These are phyloP conservation scores for Boulengeromyrus knoepffleri DNA, from an alignment of 2,113 vertebrate species.

Conservation along the genomic window DNA sequence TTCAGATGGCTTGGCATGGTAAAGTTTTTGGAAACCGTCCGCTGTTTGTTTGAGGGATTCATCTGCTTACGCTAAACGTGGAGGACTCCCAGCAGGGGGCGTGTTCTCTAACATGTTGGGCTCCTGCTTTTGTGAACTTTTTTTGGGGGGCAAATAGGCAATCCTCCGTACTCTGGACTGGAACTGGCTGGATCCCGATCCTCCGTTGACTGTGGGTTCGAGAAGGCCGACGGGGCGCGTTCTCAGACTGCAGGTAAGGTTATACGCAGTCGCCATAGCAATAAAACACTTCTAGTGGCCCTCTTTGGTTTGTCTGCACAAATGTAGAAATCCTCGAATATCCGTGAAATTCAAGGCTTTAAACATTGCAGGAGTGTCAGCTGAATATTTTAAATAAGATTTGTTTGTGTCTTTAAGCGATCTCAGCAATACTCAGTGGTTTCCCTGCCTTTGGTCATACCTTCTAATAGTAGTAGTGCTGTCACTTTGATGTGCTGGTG, in stretches of 20 bases:
- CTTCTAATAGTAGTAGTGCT: neutral
- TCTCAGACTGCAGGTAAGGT: conserved; percentile 14
- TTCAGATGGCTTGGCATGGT: neutral
- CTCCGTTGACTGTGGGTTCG: conserved; percentile 54
- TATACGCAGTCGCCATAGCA: neutral
- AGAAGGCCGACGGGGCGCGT: conserved; percentile 46
- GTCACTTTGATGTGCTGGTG: neutral
- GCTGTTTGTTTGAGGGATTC: neutral
- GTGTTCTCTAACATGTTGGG: neutral
- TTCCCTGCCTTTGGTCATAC: neutral
- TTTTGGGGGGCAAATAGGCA: conserved; percentile 39
- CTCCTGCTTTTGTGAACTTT: neutral
- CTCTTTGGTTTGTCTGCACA: neutral
- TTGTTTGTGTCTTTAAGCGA: neutral
- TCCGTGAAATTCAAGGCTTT: neutral
- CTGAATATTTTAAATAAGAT: neutral
- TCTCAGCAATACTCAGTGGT: neutral
- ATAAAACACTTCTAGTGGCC: neutral
- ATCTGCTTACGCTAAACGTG: neutral
- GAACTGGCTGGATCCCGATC: conserved; percentile 39
- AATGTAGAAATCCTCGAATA: neutral
- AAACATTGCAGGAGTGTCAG: neutral
- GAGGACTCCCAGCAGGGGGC: neutral
- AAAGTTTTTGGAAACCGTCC: neutral
- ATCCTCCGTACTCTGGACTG: conserved; percentile 47